These are phyloP conservation scores for Chloebia gouldiae DNA, from an alignment of 2,113 vertebrate genomes.

Conservation along the genomic window DNA sequence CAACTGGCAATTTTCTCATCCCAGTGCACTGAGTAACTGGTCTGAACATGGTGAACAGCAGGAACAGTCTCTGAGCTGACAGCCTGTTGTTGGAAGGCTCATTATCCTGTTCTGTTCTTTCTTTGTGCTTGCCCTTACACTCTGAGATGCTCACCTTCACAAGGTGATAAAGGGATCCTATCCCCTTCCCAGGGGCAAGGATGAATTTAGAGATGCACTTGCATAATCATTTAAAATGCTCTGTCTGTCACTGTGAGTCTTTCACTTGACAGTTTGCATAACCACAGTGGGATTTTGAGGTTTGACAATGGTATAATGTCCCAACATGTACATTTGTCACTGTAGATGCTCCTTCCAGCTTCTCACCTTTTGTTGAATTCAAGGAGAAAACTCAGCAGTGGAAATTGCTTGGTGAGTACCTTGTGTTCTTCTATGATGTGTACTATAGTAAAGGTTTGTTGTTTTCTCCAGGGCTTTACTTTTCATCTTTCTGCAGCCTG, in stretches of 20 bases:
- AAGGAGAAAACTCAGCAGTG: conserved; percentile 91
- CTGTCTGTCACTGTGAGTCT: neutral
- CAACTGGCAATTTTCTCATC: conserved; percentile 87
- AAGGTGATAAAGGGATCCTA: neutral
- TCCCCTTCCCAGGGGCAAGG: neutral
- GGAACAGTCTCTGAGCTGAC: neutral
- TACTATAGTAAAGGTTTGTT: neutral
- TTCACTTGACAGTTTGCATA: neutral
- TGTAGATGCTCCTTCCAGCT: conserved; percentile 84
- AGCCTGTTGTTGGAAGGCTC: neutral
- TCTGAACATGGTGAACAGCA: conserved; percentile 72
- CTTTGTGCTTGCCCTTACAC: neutral
- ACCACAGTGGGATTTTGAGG: neutral
- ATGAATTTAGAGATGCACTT: neutral
- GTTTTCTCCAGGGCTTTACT: neutral
- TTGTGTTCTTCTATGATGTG: neutral
- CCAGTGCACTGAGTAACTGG: conserved; percentile 88
- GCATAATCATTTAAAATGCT: neutral
- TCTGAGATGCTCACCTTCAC: neutral
- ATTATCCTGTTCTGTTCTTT: neutral
- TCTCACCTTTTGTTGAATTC: conserved; percentile 92
- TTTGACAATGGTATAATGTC: neutral
- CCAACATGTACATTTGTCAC: neutral
- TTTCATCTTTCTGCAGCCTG: neutral
- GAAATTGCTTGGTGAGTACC: conserved; percentile 87